phyloP scores from a whole-genome alignment of 2,888 invertebrate species.

The Phyllotreta cruciferae region DNA sequence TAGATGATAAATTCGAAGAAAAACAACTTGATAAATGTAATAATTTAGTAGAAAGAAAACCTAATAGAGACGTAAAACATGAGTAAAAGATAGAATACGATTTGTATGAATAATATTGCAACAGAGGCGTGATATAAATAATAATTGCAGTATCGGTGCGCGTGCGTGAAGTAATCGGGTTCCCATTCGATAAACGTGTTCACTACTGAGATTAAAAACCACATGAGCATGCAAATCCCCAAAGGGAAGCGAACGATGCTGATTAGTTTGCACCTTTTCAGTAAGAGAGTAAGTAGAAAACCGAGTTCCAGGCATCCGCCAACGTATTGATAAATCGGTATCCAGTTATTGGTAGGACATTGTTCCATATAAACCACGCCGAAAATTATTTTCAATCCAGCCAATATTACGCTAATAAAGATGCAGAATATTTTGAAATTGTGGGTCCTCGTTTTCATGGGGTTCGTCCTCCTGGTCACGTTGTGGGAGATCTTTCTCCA shows the following conservation, averaged over 20 bases:
- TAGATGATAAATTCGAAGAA: too few species aligned
- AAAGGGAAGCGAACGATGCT: conserved; percentile 20
- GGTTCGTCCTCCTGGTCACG: conserved; percentile 21
- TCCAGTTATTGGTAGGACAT: conserved; percentile 25
- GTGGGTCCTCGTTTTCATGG: conserved; percentile 5
- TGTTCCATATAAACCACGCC: conserved; percentile 18
- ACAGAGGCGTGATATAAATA: conserved; percentile 36
- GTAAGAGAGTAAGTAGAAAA: conserved; percentile 33
- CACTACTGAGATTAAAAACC: conserved; percentile 16
- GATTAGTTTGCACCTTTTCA: conserved; percentile 15
- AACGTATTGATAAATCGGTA: conserved; percentile 23
- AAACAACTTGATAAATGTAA: neutral
- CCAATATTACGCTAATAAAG: conserved; percentile 6
- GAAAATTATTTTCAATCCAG: conserved; percentile 21
- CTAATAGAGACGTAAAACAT: conserved; percentile 26
- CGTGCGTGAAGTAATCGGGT: conserved; percentile 42
- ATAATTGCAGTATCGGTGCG: conserved; percentile 40
- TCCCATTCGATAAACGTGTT: conserved; percentile 40
- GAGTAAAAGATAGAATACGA: conserved; percentile 30
- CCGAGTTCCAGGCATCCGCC: conserved; percentile 27
- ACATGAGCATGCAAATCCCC: conserved; percentile 19
- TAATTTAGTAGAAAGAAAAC: conserved; percentile 28
- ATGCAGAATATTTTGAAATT: conserved; percentile 17
- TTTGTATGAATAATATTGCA: conserved; percentile 30
- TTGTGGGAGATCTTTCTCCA: conserved; percentile 21